Evolutionary conservation across 2,797 vertebrate species (phyloP).

Genomic region (Semotilus atromaculatus): DNA sequence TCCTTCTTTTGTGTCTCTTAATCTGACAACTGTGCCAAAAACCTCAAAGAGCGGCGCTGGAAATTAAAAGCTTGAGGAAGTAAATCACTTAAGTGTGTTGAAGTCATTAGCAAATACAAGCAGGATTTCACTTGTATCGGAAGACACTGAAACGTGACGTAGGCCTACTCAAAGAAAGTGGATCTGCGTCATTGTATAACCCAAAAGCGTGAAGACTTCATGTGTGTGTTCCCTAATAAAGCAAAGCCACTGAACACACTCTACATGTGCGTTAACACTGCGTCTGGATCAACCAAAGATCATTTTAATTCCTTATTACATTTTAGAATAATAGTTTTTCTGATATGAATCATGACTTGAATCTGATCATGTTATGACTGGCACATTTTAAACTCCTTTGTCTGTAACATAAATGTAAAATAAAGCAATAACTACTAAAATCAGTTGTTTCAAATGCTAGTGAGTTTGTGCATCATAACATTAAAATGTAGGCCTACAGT

Average conservation of each 20-base stretch:
- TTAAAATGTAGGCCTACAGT: neutral
- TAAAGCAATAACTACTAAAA: neutral
- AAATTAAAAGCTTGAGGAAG: neutral
- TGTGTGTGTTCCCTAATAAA: neutral
- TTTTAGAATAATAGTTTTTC: neutral
- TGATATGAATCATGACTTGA: no score
- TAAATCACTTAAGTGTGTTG: neutral
- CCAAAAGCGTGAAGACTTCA: neutral
- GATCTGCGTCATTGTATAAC: constrained; percentile 3
- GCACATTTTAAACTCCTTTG: neutral
- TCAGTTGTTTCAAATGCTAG: neutral
- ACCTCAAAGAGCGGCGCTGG: neutral
- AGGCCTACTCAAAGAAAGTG: neutral
- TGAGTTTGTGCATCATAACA: neutral
- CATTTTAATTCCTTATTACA: neutral
- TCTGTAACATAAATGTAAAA: neutral
- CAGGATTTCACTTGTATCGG: neutral
- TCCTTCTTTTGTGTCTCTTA: constrained; percentile 22
- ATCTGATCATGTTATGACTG: neutral
- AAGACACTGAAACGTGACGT: neutral
- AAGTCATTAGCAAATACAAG: neutral
- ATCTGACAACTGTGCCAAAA: constrained; percentile 8
- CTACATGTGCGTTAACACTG: constrained; percentile 27
- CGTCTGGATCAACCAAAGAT: neutral
- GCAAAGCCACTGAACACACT: neutral